Evolutionary conservation across 2,113 vertebrate species (phyloP).

Genomic region (Pelodiscus sinensis): DNA sequence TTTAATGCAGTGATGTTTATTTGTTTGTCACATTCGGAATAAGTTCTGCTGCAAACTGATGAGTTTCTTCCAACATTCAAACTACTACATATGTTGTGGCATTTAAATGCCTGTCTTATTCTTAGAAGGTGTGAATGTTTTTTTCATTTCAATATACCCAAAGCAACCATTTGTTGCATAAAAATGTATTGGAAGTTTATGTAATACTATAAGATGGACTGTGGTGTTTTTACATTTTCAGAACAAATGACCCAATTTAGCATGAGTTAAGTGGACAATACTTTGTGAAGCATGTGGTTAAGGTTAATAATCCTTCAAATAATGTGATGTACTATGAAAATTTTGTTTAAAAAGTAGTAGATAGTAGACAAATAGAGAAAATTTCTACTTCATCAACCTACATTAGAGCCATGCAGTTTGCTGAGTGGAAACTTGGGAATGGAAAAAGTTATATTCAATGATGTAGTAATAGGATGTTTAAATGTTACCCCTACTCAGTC

Average conservation of each 20-base stretch:
- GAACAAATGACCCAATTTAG: background rate
- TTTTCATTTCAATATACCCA: background rate
- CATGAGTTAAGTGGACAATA: conserved; percentile 26
- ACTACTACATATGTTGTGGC: background rate
- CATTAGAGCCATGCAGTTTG: conserved; percentile 67
- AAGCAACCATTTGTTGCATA: conserved; percentile 5
- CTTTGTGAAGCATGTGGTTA: conserved; percentile 45
- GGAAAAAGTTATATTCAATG: conserved; percentile 58
- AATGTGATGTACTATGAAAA: conserved; percentile 62
- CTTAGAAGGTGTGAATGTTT: conserved; percentile 1
- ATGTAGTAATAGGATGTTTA: conserved; percentile 62
- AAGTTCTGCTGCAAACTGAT: background rate
- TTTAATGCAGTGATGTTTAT: background rate
- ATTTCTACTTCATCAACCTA: conserved; percentile 64
- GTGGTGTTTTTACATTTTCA: background rate
- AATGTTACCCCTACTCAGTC: conserved; percentile 55
- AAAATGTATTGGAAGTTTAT: conserved; percentile 31
- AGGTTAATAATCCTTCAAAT: conserved; percentile 68
- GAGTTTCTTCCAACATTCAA: background rate
- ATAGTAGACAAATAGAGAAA: conserved; percentile 54
- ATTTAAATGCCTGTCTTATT: conserved; percentile 1
- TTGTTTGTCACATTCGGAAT: background rate
- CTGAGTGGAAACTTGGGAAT: conserved; percentile 50
- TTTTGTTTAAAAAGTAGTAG: conserved; percentile 71
- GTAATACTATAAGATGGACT: background rate